These are phyloP conservation scores for Drosophila antonietae DNA, from an alignment of 2,888 invertebrate species.

Conservation along the genomic window DNA sequence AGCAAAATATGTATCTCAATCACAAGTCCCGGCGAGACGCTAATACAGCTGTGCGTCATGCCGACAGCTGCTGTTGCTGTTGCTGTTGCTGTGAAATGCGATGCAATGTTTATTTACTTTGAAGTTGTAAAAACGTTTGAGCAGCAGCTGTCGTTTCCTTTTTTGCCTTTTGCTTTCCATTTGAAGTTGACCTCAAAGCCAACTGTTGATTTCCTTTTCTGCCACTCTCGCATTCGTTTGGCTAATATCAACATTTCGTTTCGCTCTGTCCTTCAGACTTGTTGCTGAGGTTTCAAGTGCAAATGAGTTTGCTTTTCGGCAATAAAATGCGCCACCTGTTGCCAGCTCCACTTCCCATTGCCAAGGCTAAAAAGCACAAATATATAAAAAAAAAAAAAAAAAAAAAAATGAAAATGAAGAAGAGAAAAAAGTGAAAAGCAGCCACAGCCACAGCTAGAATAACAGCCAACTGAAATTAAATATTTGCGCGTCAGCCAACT, in stretches of 20 bases:
- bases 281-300: slow-evolving; percentile 65
- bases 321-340: slow-evolving; percentile 68
- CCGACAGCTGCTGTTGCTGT: neutral
- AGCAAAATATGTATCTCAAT: slow-evolving; percentile 51
- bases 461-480: slow-evolving; percentile 63
- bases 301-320: slow-evolving; percentile 69
- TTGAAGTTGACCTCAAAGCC: slow-evolving; percentile 54
- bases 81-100: slow-evolving; percentile 27
- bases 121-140: slow-evolving; percentile 51
- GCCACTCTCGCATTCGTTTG: slow-evolving; percentile 1
- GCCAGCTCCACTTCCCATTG: slow-evolving; percentile 15
- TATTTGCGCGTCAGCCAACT: slow-evolving; percentile 61
- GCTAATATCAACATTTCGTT: slow-evolving; percentile 62
- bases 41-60: slow-evolving; percentile 23
- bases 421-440: slow-evolving; percentile 3
- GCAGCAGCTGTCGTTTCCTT: slow-evolving; percentile 14
- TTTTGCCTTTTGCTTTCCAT: slow-evolving; percentile 2
- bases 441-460: slow-evolving; percentile 51
- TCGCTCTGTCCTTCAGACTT: slow-evolving; percentile 46
- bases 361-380: slow-evolving; percentile 14
- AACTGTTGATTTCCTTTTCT: slow-evolving; percentile 45
- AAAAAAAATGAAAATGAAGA: neutral
- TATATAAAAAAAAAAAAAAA: no score
- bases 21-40: slow-evolving; percentile 38
- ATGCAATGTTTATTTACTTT: slow-evolving; percentile 61